Evolutionary conservation across 2,888 invertebrate species (phyloP), one percentile per base, ranked within the genome.

Genomic region (Cerastis rubricosa): DNA sequence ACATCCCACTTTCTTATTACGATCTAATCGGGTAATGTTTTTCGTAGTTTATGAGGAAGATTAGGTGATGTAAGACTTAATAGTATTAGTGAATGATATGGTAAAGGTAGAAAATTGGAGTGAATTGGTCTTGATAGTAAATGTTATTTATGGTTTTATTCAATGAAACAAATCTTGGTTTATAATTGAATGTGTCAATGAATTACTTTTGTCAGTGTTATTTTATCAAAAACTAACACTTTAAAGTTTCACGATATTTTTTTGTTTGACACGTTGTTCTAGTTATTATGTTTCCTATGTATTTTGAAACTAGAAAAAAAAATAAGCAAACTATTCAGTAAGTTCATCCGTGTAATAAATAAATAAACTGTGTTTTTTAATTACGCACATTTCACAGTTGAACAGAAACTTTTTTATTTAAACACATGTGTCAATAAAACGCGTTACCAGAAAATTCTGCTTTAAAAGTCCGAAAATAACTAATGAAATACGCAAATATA

Each of bases 11-110:
- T 85, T 83, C 80, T 69, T 76, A 73, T 51, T 72, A 78, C 75
- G 65, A 83, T 80, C 87, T 84, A 81, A 88, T 88, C 87, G 61
- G 40, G 72, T 84, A 84, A 87, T 85, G 84, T 80, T 75, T 73
- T 63, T n/a, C 54, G 22, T 59, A 78, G 57, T 88, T 87, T 87
- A 84, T 77, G 81, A 68, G 45, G 1, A 51, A 73, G 85, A 87
- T 87, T 82, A 74, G 14, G 71, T 74, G 69, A 79, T 61, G 86
- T 85, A 77, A 71, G 45, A n/a, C 76, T 81, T 85, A 85, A 85
- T 82, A 76, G 45, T 66, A 54, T 81, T 71, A 74, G 71, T 74
- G 61, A 81, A 67, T 73, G 83, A 70, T 84, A 82, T 57, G 65
- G 43, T 63, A 64, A 81, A 76, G 66, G 70, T 85, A 72, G 71